Base-by-base conservation (phyloP, 2,113 vertebrate genomes). In the Centropristis striata region DNA sequence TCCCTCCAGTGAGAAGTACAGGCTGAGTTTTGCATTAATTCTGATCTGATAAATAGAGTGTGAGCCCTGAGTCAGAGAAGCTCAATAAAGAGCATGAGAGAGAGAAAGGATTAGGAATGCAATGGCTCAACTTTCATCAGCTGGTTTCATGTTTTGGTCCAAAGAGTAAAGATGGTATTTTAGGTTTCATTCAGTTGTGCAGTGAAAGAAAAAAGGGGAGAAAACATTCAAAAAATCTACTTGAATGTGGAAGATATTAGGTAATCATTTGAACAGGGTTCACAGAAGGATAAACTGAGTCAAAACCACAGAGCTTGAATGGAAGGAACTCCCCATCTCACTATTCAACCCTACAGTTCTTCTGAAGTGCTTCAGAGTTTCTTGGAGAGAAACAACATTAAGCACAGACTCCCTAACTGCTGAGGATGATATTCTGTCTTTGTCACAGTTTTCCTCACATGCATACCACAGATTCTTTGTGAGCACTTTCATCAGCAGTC, bases 391-490 rank as follows among this genome's bases (percentile, higher is more conserved):
- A 61, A 69, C 74, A 50, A 71, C 15, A 50, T 51, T 42, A n/a
- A 44, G 72, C n/a, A n/a, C n/a, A n/a, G n/a, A n/a, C n/a, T 74
- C 69, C 13, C 44, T 18, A 57, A 67, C 23, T 27, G 71, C 61
- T 41, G n/a, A 4, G 60, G 49, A 21, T 37, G 39, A 71, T 42
- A 65, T 27, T 37, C 53, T 69, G 63, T 70, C 60, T 63, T 49
- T 63, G 21, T 73, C 60, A 71, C 14, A 49, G 58, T n/a, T 69
- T 16, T 67, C 36, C 47, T 70, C 9, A 13, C 27, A 74, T 42
- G 51, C 82, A 93, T 93, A 75, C 90, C 87, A 60, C 21, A 53
- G 18, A 94, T 90, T 93, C 89, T 72, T 92, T 66, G 7, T 15
- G 21, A 78, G 58, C 8, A 23, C 12, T 28, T 83, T 78, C 21